These are phyloP conservation scores for Asarcornis scutulata DNA, from an alignment of 2,113 vertebrate genomes.

Conservation along the genomic window DNA sequence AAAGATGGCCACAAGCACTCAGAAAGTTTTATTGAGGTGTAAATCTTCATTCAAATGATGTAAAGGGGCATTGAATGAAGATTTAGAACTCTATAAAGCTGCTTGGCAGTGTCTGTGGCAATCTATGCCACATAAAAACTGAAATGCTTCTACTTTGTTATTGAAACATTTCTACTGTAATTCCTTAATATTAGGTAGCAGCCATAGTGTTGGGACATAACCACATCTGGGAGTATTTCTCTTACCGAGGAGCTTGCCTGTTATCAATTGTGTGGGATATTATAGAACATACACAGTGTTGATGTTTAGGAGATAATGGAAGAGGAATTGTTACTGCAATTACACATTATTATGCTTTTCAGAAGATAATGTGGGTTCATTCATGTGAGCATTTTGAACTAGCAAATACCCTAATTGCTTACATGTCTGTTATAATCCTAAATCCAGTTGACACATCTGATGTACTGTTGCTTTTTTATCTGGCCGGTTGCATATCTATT, in stretches of 20 bases:
- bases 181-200: conserved; percentile 66
- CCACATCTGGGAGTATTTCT: conserved; percentile 55
- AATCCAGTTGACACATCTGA: conserved; percentile 24
- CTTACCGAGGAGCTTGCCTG: conserved; percentile 15
- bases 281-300: conserved; percentile 47
- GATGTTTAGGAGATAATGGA: conserved; percentile 70
- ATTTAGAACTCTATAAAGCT: conserved; percentile 73
- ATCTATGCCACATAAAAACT: conserved; percentile 67
- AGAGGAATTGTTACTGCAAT: conserved; percentile 73
- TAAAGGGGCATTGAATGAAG: conserved; percentile 66
- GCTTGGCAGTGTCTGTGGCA: conserved; percentile 63
- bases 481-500: neutral
- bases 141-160: conserved; percentile 64
- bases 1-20: conserved; percentile 58
- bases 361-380: conserved; percentile 67
- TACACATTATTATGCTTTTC: conserved; percentile 69
- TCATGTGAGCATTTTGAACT: conserved; percentile 62
- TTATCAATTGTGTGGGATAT: conserved; percentile 50
- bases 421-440: conserved; percentile 40
- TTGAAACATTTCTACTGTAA: conserved; percentile 67
- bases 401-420: conserved; percentile 64
- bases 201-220: conserved; percentile 42
- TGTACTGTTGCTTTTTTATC: neutral
- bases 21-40: conserved; percentile 68
- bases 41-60: conserved; percentile 71